Evolutionary conservation across 2,113 vertebrate species (phyloP), one percentile per base, ranked within the genome.

Genomic region (Cyphomyrus discorhynchus): DNA sequence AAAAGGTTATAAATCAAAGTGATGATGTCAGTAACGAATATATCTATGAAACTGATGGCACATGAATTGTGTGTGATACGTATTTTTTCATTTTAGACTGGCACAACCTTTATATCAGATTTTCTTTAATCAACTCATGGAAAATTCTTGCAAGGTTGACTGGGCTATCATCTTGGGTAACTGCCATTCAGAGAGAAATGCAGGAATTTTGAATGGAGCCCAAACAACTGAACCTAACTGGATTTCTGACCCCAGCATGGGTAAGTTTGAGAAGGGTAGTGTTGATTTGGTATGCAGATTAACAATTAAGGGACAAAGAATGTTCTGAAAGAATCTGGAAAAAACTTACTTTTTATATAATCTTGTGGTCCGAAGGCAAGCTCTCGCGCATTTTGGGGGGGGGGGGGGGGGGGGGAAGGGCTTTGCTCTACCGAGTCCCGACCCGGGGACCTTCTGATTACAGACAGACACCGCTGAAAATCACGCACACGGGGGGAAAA

Each of bases 121-220:
- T 62, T n/a, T n/a, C 21, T n/a, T 62, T 62, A 62, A n/a, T 62
- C 8, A 62, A 24, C 56, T n/a, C 53, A 56, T 56, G 53, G 19
- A 56, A 21, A 56, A 62, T 66, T 10, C 56, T 58, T 58, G 7
- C 56, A 58, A 58, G 56, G 5, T 58, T 0, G 2, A 58, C 56
- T 3, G 19, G 27, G 85, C 77, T 91, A 91, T 90, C 89, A 89
- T 91, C 91, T 91, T 92, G 92, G 92, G 90, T 82, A 62, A 87
- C 91, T 88, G 90, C 93, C 92, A 93, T 89, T 89, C 66, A 92
- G 92, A 92, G 86, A 70, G 83, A 90, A 92, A 62, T 90, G 86
- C 80, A 90, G 90, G 92, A 91, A 88, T 92, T 92, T 90, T 90
- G 90, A 88, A 93, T 62, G 35, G 47, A 70, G 80, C 90, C 91